These are phyloP conservation scores for Mus musculus DNA, from an alignment of 2,113 vertebrate genomes.

Conservation along the genomic window DNA sequence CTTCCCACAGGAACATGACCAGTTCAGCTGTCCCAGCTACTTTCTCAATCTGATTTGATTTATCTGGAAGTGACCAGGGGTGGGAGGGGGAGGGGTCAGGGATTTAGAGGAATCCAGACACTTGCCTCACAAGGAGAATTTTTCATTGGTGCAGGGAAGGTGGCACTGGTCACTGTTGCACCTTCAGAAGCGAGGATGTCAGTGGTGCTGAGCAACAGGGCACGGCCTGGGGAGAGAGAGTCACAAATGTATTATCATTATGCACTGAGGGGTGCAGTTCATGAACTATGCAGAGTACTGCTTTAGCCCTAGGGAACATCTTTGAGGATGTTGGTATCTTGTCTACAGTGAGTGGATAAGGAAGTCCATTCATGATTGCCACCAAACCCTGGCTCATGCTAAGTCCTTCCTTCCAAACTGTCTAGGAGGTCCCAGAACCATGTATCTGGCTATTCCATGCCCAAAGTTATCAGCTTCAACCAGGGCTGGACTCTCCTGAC, in stretches of 20 bases:
- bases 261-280: not conserved
- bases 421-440: too few species aligned
- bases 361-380: not conserved
- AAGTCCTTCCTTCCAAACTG: not conserved
- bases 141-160: conserved; percentile 94
- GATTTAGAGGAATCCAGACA: conserved; percentile 30
- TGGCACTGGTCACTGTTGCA: conserved; percentile 89
- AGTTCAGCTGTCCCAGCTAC: not conserved
- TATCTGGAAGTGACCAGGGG: not conserved
- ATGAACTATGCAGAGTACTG: not conserved
- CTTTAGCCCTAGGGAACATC: not conserved
- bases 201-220: conserved; percentile 90
- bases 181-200: conserved; percentile 86
- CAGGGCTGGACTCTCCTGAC: not conserved
- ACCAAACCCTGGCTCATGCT: not conserved
- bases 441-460: not conserved
- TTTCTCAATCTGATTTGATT: not conserved
- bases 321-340: not conserved
- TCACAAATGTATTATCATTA: not conserved
- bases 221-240: conserved; percentile 85
- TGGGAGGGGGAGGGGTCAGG: not conserved
- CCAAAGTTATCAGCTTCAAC: not conserved
- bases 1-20: not conserved
- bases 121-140: conserved; percentile 96
- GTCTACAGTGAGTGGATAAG: not conserved